Base-by-base conservation (phyloP, 64 coral and sea anemone species). In the Montipora cactus region DNA sequence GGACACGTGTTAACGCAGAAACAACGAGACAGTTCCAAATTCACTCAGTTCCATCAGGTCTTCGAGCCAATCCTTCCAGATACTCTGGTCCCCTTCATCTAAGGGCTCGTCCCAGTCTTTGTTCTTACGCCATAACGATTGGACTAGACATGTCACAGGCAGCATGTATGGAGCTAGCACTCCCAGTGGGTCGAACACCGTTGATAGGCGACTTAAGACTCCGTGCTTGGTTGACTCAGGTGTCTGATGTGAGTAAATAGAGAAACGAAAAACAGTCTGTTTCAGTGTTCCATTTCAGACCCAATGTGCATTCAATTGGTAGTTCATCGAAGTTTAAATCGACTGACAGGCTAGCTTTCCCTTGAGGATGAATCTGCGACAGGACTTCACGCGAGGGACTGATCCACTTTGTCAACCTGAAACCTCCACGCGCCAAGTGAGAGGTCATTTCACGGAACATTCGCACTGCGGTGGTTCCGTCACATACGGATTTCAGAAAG, bases 231-330 rank as follows among this genome's bases (percentile, higher is more conserved):
- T 92, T 46, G 71, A 47, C n/a, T 67, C 84, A 66, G 19, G 59
- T 11, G 37, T 51, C 37, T 87, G 59, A 28, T 19, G 12, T 67
- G 83, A 87, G 83, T 28, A 49, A 77, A 49, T 59, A 14, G 59
- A 78, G 21, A 79, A 91, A 48, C 49, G 58, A 23, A 59, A 87
- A 91, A 51, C 87, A 71, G 15, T 89, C 78, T 25, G 87, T 94
- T 59, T 94, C 67, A 77, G 77, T 94, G 87, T 94, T 94, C 87
- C 72, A 84, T 67, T 77, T 90, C 37, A 76, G 25, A 37, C 93
- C 58, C 4, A 90, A 79, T 48, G 52, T 83, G 57, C 73, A 55
- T 53, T 95, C 93, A 64, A 86, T 79, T 47, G 87, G 71, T 52
- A 94, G 44, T 12, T 94, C 66, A 69, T 94, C 87, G 48, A 94